phyloP scores from a whole-genome alignment of 2,888 invertebrate genomes.

The Oligia strigilis region DNA sequence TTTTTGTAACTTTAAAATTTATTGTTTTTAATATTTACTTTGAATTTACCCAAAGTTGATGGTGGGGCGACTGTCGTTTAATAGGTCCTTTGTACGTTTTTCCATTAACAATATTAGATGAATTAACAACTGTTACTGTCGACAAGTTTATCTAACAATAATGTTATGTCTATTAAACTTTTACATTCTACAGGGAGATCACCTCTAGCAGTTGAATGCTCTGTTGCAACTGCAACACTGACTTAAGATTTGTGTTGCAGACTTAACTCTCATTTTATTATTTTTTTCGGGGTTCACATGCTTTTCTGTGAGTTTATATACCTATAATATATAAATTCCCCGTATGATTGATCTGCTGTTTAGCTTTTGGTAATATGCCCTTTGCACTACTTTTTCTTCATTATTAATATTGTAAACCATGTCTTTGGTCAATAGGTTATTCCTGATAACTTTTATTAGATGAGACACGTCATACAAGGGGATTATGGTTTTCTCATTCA shows the following conservation, averaged over 20 bases:
- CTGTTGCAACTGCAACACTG: conserved; percentile 7
- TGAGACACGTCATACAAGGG: neutral
- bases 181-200: neutral
- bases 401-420: neutral
- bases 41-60: neutral
- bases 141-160: neutral
- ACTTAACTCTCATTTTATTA: neutral
- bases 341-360: neutral
- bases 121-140: neutral
- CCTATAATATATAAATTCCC: neutral
- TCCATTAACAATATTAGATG: conserved; percentile 1
- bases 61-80: neutral
- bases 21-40: conserved; percentile 15
- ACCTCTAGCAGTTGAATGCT: neutral
- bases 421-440: neutral
- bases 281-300: neutral
- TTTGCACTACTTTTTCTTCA: conserved; percentile 1
- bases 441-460: neutral
- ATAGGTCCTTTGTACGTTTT: conserved; percentile 2
- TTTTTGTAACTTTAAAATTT: conserved; percentile 2
- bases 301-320: neutral
- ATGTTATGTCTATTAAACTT: neutral
- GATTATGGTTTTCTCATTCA: neutral
- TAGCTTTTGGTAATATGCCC: neutral
- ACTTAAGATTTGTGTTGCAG: neutral